A percentile compares a stretch with the other conserved stretches of the same genome.
phyloP scores from a whole-genome alignment of 1,140 invertebrate genomes.

The Drosophila virilis region DNA sequence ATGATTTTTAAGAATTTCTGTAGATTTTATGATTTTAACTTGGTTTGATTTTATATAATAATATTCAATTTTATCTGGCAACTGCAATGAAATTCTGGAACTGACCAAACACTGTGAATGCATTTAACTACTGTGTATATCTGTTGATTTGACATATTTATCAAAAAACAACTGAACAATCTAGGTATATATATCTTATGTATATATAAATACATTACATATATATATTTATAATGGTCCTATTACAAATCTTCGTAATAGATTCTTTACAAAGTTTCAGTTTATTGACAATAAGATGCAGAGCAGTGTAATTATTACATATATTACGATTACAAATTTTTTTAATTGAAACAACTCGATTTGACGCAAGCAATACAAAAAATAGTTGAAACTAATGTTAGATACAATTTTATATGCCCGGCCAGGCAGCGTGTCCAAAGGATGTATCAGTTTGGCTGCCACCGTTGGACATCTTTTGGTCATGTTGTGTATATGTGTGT shows the following conservation, averaged over 20 bases:
- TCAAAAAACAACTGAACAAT: background rate
- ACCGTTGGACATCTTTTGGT: constrained; percentile 49
- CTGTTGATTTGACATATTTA: background rate
- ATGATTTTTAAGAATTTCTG: background rate
- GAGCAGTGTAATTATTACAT: constrained; percentile 51
- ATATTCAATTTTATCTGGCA: background rate
- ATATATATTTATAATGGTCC: constrained; percentile 20
- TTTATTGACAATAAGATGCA: constrained; percentile 75
- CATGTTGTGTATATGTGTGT: constrained; percentile 14
- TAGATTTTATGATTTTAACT: background rate
- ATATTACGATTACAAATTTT: constrained; percentile 51
- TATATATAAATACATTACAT: constrained; percentile 59
- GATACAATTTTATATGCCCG: constrained; percentile 45
- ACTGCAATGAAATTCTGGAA: background rate
- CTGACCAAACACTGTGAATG: background rate
- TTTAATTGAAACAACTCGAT: constrained; percentile 50
- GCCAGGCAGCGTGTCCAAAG: constrained; percentile 7
- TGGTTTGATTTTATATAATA: background rate
- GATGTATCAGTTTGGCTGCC: constrained; percentile 11
- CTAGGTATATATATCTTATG: no score
- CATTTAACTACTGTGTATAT: background rate
- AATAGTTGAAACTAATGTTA: constrained; percentile 52
- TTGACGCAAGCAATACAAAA: constrained; percentile 48
- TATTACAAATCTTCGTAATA: background rate
- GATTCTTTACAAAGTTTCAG: constrained; percentile 44